Percentiles rank a stretch among this genome's conserved stretches.
These are phyloP conservation scores for Ophiothrix spiculata DNA, from an alignment of 35 echinoderm and acorn worm genomes.

Conservation along the genomic window DNA sequence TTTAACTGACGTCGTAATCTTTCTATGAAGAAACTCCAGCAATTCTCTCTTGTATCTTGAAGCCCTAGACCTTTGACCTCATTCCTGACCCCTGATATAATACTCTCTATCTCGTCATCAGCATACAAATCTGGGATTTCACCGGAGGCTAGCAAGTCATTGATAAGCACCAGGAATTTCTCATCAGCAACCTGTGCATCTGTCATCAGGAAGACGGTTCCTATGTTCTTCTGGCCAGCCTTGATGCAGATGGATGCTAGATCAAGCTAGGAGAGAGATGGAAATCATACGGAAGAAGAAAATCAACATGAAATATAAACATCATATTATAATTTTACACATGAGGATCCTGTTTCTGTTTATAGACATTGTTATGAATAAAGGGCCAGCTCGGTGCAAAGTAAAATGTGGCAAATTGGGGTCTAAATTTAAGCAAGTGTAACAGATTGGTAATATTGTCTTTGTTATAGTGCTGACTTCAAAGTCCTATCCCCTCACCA, in stretches of 20 bases:
- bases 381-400: too few relatives aligned
- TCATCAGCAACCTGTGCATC: constrained; percentile 93
- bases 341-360: too few relatives aligned
- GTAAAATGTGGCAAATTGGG: too few relatives aligned
- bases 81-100: constrained; percentile 87
- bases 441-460: too few relatives aligned
- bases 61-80: constrained; percentile 84
- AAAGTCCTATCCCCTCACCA: too few relatives aligned
- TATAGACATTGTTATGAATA: too few relatives aligned
- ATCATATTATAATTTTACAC: too few relatives aligned
- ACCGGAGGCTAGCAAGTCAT: constrained; percentile 91
- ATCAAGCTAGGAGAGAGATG: constrained; percentile 57
- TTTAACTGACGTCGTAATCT: constrained; percentile 79
- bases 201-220: constrained; percentile 97
- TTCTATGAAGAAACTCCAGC: constrained; percentile 97
- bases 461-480: too few relatives aligned
- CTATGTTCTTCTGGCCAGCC: constrained; percentile 88
- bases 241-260: constrained; percentile 75
- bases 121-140: constrained; percentile 93
- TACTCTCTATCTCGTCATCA: constrained; percentile 93
- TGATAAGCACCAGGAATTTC: constrained; percentile 96
- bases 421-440: too few relatives aligned
- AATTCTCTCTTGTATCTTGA: constrained; percentile 92
- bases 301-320: too few relatives aligned
- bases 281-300: not conserved